Base-by-base conservation (phyloP, 2,888 invertebrate species). In the Troides aeacus region DNA sequence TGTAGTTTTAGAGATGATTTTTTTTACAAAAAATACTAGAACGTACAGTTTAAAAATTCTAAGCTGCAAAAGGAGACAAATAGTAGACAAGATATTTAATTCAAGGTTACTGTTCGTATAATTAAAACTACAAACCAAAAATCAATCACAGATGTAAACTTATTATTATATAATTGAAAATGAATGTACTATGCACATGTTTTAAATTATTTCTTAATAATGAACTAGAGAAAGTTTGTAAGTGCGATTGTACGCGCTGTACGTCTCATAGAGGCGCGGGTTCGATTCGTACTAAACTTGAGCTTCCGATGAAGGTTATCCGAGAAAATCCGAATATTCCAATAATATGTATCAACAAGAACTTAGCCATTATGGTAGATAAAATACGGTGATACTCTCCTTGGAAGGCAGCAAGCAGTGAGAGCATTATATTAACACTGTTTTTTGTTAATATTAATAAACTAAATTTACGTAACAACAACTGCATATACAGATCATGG, bases 81-180 rank as follows among this genome's bases (percentile, higher is more conserved):
- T 63, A 64, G 69, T 61, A 30, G 42, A 68, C 68, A 70, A 71
- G 68, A 70, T 57, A 69, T 69, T 39, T 39, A 39, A 64, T 69
- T 64, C 58, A 23, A 66, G 21, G 61, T 30, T 30, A 30, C 30
- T 30, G 30, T 30, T 30, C 30, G 30, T 30, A 30, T 30, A 23
- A 64, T 57, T 66, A 46, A 66, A 61, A 74, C 71, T 73, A 72
- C 69, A 75, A 74, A 76, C 65, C 74, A 74, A 76, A 39, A 75
- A 72, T 70, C 70, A 75, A 80, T 81, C 81, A 81, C 68, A 68
- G 63, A 50, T 46, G 56, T 42, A 42, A 23, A 24, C 21, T 42
- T 24, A 2, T 64, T 67, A 69, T 64, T 67, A 69, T 57, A 67
- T 66, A 67, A 57, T n/a, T 21, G 30, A 39, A 12, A 56, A 23